A percentile compares a stretch with the other conserved stretches of the same genome.
phyloP scores from a whole-genome alignment of 2,797 vertebrate species.

The Falco rusticolus region DNA sequence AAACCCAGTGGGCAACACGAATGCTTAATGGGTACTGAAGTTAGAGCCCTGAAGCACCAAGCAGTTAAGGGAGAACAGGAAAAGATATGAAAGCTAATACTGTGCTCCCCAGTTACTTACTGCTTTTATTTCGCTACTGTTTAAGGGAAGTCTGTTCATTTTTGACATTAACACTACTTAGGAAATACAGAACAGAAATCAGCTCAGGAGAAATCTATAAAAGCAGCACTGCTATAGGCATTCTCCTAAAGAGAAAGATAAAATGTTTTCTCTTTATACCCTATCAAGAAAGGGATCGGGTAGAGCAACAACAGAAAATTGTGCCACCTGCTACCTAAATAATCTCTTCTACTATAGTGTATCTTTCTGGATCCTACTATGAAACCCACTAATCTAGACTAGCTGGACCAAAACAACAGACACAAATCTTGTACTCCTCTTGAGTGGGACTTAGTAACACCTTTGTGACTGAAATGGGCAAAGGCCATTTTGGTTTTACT shows the following conservation, averaged over 20 bases:
- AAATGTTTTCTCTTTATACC: background rate
- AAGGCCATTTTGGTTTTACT: background rate
- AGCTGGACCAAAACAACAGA: background rate
- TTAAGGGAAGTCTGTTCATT: background rate
- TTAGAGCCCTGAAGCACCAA: background rate
- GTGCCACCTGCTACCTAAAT: background rate
- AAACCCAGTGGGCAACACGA: background rate
- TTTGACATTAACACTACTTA: background rate
- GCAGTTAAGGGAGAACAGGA: background rate
- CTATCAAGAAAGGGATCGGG: background rate
- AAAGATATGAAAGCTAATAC: background rate
- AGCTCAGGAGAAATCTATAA: background rate
- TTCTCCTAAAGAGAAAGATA: background rate
- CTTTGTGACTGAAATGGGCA: background rate
- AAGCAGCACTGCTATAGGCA: background rate
- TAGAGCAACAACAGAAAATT: background rate
- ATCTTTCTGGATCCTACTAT: background rate
- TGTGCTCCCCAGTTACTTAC: background rate
- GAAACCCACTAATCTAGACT: background rate
- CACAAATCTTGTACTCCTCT: background rate
- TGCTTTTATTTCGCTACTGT: background rate
- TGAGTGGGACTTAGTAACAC: background rate
- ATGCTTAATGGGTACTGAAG: accelerated
- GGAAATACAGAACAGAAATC: background rate
- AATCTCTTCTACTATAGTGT: background rate